Evolutionary conservation across 2,888 invertebrate genomes (phyloP).

Genomic region (Tetramorium bicarinatum): DNA sequence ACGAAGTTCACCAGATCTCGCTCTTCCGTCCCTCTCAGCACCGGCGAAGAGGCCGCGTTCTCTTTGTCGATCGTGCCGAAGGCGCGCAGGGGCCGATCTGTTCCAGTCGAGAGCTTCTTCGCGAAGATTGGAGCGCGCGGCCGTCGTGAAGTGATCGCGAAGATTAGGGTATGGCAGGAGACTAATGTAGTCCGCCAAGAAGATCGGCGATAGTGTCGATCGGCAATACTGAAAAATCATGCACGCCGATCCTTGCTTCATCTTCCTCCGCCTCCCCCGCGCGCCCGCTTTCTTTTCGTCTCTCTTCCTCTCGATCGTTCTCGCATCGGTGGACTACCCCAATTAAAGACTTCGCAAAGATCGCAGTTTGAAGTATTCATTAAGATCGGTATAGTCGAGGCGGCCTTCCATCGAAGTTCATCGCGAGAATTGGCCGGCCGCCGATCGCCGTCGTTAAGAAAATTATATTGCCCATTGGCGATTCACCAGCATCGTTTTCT

Average conservation of each 20-base stretch:
- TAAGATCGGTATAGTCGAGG: conserved; percentile 46
- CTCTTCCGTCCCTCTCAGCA: background rate
- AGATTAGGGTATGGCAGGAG: conserved; percentile 55
- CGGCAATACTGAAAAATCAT: conserved; percentile 59
- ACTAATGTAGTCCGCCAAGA: conserved; percentile 50
- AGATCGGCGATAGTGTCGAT: conserved; percentile 58
- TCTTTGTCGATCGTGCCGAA: conserved; percentile 42
- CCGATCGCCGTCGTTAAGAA: conserved; percentile 45
- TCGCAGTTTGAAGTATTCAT: conserved; percentile 52
- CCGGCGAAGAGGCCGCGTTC: background rate
- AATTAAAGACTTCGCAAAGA: conserved; percentile 45
- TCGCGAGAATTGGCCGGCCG: conserved; percentile 48
- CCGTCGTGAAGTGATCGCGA: conserved; percentile 53
- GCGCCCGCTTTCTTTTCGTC: background rate
- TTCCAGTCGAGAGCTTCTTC: conserved; percentile 53
- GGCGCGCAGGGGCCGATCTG: conserved; percentile 41
- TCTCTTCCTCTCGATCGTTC: background rate
- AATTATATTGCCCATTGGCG: conserved; percentile 58
- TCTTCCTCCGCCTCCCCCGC: background rate
- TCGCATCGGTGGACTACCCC: conserved; percentile 42
- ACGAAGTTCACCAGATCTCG: conserved; percentile 50
- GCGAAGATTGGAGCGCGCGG: conserved; percentile 40
- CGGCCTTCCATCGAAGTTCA: conserved; percentile 59
- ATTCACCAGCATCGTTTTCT: conserved; percentile 44
- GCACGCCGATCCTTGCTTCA: conserved; percentile 34